Evolutionary conservation across 1,140 invertebrate genomes (phyloP), one percentile per base, ranked within the genome.

Genomic region (Saxidomus purpurata): DNA sequence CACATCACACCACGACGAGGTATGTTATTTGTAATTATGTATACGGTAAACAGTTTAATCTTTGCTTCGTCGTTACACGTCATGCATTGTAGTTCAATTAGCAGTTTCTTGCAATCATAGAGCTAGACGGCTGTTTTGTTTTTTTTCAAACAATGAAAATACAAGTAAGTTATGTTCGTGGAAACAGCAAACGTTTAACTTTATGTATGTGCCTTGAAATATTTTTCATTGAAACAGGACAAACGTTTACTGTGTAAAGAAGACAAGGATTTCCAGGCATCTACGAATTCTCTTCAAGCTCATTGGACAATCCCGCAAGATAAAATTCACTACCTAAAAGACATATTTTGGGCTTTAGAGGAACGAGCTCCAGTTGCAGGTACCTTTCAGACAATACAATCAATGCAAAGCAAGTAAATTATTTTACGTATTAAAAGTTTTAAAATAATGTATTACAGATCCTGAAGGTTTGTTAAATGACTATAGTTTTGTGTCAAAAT

Each of bases 351-450:
- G 43, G 61, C 82, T 71, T 25, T 85, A 61, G 84, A 74, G 17
- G 49, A 84, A 71, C 63, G 59, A 31, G 83, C 83, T n/a, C 83
- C 67, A 28, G 49, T 85, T 25, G 69, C 69, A 4, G 69, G 83
- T 85, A 34, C 36, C 3, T 19, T 47, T 47, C 17, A 17, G 17
- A 47, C 8, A 47, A 47, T 47, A 47, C 17, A 47, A 9, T 61
- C 28, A 63, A 11, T 11, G n/a, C n/a, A n/a, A n/a, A n/a, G n/a
- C n/a, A n/a, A n/a, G n/a, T n/a, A n/a, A n/a, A n/a, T n/a, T n/a
- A 13, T 52, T 52, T 52, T 13, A 52, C 22, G 22, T 13, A 52
- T 52, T 52, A 22, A 52, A 11, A 52, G n/a, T 22, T 52, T 52
- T 13, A 52, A 52, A 22, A 11, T 52, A 13, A 52, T 13, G 22